Conservation (phyloP, 2,888 invertebrate genomes). For the Cinara cedri region DNA sequence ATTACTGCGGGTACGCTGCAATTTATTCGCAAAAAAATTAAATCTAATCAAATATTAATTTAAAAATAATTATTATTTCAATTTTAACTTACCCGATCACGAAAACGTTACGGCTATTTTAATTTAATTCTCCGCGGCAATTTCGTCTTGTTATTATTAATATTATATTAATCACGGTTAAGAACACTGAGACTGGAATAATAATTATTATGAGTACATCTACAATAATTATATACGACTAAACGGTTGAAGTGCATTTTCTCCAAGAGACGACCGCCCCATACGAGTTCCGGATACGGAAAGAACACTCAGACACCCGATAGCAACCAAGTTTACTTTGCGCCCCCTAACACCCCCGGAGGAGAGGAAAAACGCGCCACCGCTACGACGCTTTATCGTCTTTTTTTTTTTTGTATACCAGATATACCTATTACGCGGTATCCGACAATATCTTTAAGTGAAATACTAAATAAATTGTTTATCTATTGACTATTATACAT, state of each 20-base stretch:
- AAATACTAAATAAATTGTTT: not conserved
- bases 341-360: conserved; percentile 26
- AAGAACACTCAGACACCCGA: conserved; percentile 33
- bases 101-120: not conserved
- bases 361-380: conserved; percentile 29
- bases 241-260: conserved; percentile 14
- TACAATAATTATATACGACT: not conserved
- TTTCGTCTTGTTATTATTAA: not conserved
- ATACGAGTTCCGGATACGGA: conserved; percentile 22
- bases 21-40: too few relatives aligned
- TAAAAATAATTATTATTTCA: not conserved
- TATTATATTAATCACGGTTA: too few relatives aligned
- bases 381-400: not conserved
- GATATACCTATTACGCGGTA: too few relatives aligned
- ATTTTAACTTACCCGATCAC: conserved; percentile 10
- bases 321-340: conserved; percentile 28
- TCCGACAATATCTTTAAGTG: not conserved
- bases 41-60: not conserved
- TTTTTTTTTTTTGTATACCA: not conserved
- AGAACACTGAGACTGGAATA: not conserved
- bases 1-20: too few relatives aligned
- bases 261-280: conserved; percentile 40
- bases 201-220: not conserved
- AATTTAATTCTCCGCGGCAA: too few relatives aligned
- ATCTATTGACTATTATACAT: not conserved